Base-by-base conservation (phyloP, 2,113 vertebrate species). In the Otolemur garnettii region DNA sequence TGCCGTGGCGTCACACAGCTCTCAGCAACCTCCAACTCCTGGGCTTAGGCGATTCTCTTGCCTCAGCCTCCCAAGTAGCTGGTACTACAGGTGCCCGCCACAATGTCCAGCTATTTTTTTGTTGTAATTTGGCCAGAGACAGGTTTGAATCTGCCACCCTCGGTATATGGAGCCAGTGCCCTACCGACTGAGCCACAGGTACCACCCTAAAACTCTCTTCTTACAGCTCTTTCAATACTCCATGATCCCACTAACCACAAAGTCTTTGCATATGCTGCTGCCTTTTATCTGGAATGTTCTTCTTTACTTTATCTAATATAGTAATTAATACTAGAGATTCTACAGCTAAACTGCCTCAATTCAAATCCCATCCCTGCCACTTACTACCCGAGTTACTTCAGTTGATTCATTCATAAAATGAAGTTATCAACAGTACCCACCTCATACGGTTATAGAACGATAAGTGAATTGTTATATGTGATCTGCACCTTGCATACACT, bases 301-400 rank as follows among this genome's bases (percentile, higher is more conserved):
- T 26, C 68, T 26, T 74, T n/a, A 85, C 24, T 86, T 74, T 74
- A 78, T 35, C 86, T 90, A 79, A 62, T 42, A 82, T 2, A 72
- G 77, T 87, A 82, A 95, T 33, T 88, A 92, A 87, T 21, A 91
- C 64, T 86, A 75, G 21, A 85, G 53, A 78, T 9, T 72, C 11
- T 60, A 50, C 1, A 74, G n/a, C 13, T 59, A 75, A 38, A 87
- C 1, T 66, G 50, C 72, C 50, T 90, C 28, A 26, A 72, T 81
- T 96, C 35, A 93, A 81, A 85, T 90, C 8, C 45, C 35, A 57
- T 14, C 19, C 81, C 33, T 90, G 59, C 35, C 87, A 68, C 15
- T 90, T 94, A 85, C 42, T 72, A 90, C 55, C 42, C 86, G 5
- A 59, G 45, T 57, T 35, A 86, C 50, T 18, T 71, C 42, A 93